Percentiles rank a stretch among this genome's conserved stretches.
These are phyloP conservation scores for Apodemia mormo DNA, from an alignment of 2,888 invertebrate species.

Conservation along the genomic window DNA sequence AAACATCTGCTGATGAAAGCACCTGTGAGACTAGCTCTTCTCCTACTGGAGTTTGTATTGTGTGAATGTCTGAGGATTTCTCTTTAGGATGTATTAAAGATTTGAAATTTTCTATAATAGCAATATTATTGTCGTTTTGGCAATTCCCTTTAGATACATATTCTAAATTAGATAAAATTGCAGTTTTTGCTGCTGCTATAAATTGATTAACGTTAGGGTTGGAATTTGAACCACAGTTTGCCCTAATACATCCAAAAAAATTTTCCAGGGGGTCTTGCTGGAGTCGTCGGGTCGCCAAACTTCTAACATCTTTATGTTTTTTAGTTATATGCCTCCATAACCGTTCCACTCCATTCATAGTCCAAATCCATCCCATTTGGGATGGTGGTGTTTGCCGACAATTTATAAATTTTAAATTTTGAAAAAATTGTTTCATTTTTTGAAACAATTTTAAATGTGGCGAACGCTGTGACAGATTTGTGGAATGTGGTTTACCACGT, in stretches of 20 bases:
- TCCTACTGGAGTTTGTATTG: background rate
- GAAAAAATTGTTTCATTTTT: background rate
- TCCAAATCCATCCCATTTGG: constrained; percentile 33
- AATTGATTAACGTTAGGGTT: constrained; percentile 41
- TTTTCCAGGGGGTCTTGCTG: constrained; percentile 41
- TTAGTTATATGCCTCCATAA: constrained; percentile 28
- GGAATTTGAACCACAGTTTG: constrained; percentile 39
- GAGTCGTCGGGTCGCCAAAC: constrained; percentile 36
- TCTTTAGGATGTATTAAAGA: background rate
- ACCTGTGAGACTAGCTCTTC: background rate
- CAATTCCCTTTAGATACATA: constrained; percentile 28
- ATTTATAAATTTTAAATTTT: constrained; percentile 26
- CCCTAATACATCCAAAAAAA: constrained; percentile 32
- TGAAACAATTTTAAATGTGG: constrained; percentile 21
- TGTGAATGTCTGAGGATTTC: constrained; percentile 11
- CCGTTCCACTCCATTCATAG: constrained; percentile 28
- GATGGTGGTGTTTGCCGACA: constrained; percentile 28
- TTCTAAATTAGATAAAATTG: constrained; percentile 28
- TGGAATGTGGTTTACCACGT: background rate
- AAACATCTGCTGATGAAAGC: constrained; percentile 5
- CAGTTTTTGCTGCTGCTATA: constrained; percentile 29
- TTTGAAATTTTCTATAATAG: background rate
- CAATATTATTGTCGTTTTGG: constrained; percentile 26
- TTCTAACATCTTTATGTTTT: constrained; percentile 29
- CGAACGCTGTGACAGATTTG: background rate